Conservation (phyloP, 2,113 vertebrate genomes). For the Alligator sinensis region DNA sequence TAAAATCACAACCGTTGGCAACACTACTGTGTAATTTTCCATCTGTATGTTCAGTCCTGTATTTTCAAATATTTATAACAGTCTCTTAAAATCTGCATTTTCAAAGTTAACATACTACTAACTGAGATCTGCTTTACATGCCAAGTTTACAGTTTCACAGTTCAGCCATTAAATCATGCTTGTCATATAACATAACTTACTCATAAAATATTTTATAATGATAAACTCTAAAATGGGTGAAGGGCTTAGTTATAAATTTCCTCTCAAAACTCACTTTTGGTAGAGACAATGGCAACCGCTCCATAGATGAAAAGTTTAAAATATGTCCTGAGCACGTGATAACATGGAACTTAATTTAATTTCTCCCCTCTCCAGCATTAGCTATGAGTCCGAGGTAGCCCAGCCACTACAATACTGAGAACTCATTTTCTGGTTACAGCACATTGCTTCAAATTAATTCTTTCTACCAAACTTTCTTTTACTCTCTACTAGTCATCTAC, state of each 20-base stretch:
- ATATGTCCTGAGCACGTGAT: neutral
- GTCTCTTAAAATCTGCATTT: neutral
- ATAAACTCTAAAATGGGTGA: too few relatives aligned
- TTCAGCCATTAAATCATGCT: neutral
- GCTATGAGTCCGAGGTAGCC: neutral
- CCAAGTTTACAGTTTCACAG: neutral
- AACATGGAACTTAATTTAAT: neutral
- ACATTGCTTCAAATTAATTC: neutral
- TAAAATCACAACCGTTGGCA: neutral
- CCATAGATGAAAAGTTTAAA: neutral
- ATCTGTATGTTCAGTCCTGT: neutral
- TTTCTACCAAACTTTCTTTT: neutral
- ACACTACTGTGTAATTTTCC: neutral
- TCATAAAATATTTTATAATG: too few relatives aligned
- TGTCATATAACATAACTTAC: too few relatives aligned
- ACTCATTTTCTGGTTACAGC: neutral
- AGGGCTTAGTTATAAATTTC: neutral
- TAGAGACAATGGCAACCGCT: too few relatives aligned
- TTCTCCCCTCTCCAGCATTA: neutral
- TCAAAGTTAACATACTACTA: neutral
- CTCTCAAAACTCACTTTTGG: neutral
- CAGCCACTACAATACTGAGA: rapidly evolving
- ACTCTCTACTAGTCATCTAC: neutral
- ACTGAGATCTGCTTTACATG: neutral
- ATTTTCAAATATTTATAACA: neutral